Evolutionary conservation across 53 echinoderm and acorn worm genomes (phyloP), one percentile per base, ranked within the genome.

Genomic region (Henricia sp.): DNA sequence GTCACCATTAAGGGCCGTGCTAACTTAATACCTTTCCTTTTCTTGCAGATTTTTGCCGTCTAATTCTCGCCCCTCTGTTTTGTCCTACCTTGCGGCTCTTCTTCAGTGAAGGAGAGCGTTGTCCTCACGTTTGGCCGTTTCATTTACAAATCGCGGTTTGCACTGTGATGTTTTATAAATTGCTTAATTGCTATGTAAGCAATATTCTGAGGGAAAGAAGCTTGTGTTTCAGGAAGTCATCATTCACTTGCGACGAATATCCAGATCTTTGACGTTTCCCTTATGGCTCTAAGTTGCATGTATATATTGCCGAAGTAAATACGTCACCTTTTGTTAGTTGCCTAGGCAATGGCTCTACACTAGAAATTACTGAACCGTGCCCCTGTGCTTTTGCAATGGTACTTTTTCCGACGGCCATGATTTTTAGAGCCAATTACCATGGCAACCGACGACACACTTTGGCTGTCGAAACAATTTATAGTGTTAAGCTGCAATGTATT

Each of bases 1-100:
- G 73, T 73, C 73, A 73, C 3, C 54, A 32, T 33, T 73, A 73
- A 73, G 52, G 73, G 54, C 73, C 23, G 35, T 12, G 34, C 37
- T 28, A 52, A 25, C 73, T 24, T 33, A n/a, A n/a, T n/a, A n/a
- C n/a, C n/a, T n/a, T n/a, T n/a, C n/a, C n/a, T n/a, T n/a, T n/a
- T n/a, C n/a, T n/a, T 10, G 1, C 24, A 57, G 4, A 57, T 12
- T 2, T 5, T 24, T 2, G 28, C 28, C 9, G 5, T 1, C 28
- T n/a, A 16, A 30, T 20, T 12, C 33, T 33, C 9, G 6, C 5
- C 51, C 50, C 17, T 0, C 20, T 33, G 20, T 51, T 48, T 25
- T 34, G 29, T 33, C 32, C 29, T 20, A 3, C 20, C 29, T 19
- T 32, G 52, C 51, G 33, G 10, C 9, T 32, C 33, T 28, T 56